phyloP scores from a whole-genome alignment of 2,797 vertebrate genomes.

The Brachymystax lenok region DNA sequence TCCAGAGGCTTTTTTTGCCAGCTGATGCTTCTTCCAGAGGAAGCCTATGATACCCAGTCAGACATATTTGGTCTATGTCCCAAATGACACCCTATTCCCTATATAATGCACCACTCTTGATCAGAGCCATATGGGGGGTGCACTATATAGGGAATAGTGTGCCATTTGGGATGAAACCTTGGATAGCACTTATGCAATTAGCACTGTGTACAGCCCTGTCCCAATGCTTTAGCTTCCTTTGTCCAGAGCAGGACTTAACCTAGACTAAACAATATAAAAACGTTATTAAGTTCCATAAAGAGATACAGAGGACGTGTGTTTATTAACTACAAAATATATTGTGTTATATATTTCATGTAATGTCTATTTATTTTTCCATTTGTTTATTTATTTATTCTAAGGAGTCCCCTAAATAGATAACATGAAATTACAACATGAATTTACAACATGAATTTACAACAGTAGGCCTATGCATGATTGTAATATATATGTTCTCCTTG shows the following conservation, averaged over 20 bases:
- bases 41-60: slow-evolving; percentile 15
- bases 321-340: not conserved
- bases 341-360: not conserved
- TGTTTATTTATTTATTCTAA: not conserved
- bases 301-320: not conserved
- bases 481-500: not conserved
- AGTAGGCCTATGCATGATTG: slow-evolving; percentile 1
- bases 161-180: not conserved
- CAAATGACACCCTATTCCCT: not conserved
- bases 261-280: not conserved
- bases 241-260: not conserved
- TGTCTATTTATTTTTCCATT: not conserved
- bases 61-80: not conserved
- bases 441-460: no score
- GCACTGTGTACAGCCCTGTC: slow-evolving; percentile 3
- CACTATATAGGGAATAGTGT: not conserved
- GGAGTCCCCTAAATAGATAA: not conserved
- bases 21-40: slow-evolving; percentile 57
- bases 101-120: not conserved
- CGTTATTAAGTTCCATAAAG: not conserved
- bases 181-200: slow-evolving; percentile 19
- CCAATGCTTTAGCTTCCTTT: not conserved
- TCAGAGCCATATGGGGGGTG: not conserved
- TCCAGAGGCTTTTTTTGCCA: slow-evolving; percentile 66
- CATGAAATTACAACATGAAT: not conserved